Evolutionary conservation across 2,888 invertebrate species (phyloP).

Genomic region (Chymomyza fuscimana): DNA sequence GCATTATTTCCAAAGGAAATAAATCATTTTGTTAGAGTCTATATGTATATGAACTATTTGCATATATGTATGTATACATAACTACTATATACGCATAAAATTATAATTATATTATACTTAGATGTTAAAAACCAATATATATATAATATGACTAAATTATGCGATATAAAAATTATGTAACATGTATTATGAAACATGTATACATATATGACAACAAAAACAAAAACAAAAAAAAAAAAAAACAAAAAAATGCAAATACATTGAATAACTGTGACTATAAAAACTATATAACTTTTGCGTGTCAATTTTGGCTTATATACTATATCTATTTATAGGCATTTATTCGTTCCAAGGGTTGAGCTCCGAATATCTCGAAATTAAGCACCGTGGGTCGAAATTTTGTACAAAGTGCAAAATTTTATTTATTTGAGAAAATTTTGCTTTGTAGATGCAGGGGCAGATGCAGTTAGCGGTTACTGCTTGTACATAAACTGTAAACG

Average conservation of each 20-base stretch:
- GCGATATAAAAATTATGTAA: conserved; percentile 46
- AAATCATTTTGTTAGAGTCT: conserved; percentile 13
- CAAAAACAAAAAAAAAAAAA: conserved; percentile 27
- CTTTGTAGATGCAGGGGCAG: too few species aligned
- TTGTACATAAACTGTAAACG: too few species aligned
- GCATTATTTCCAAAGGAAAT: neutral
- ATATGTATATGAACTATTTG: conserved; percentile 27
- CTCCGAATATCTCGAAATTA: too few species aligned
- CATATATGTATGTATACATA: conserved; percentile 11
- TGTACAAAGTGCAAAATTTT: too few species aligned
- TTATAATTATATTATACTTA: conserved; percentile 30
- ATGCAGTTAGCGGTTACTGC: too few species aligned
- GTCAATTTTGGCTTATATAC: too few species aligned
- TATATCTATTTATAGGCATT: neutral
- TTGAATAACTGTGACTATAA: conserved; percentile 54
- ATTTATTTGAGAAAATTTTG: too few species aligned
- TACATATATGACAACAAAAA: conserved; percentile 14
- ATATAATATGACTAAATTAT: conserved; percentile 7
- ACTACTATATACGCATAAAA: conserved; percentile 22
- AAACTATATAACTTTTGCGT: neutral
- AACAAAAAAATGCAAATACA: conserved; percentile 49
- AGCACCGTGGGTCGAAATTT: neutral
- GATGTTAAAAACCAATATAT: conserved; percentile 30
- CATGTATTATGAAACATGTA: conserved; percentile 25
- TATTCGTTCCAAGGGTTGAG: too few species aligned